Base-by-base conservation (phyloP, 2,888 invertebrate genomes). In the Andrena marginata region DNA sequence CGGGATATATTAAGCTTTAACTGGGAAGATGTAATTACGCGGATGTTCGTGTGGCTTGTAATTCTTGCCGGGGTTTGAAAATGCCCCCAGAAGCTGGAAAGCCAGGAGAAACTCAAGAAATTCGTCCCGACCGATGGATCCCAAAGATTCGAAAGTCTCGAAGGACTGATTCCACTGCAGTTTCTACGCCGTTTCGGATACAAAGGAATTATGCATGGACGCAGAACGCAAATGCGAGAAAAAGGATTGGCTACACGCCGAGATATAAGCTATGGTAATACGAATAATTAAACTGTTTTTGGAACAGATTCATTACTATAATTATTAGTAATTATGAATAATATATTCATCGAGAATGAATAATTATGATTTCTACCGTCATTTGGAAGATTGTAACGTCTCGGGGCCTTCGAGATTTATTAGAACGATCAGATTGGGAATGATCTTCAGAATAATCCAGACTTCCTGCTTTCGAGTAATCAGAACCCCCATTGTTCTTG, bases 241-340 rank as follows among this genome's bases (percentile, higher is more conserved):
- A 26, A 56, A 56, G 10, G 23, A 56, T 56, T 56, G 20, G 7
- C 1, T 23, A 26, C 23, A 56, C 23, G 56, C 26, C 56, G 23
- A 56, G 56, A 56, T 56, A 26, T 56, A 56, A 20, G 56, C 23
- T 56, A 56, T 56, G 56, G 10, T 56, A 56, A 23, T 56, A 56
- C 3, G 56, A 56, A 56, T 23, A 56, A 56, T 56, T 56, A 56
- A 1, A 26, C 26, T 56, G 10, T 56, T 31, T 33, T 68, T 68
- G 20, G 10, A 31, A 67, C 20, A 20, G 20, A 20, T 20, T 67
- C 51, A 62, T 56, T 56, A 56, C 8, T 16, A 26, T 35, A 68
- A 68, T 68, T 33, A 68, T 68, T 35, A 16, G 54, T 68, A 68
- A 68, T 68, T 68, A 68, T 16, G 23, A 20, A 23, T 26, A 23